Evolutionary conservation across 2,113 vertebrate genomes (phyloP).

Genomic region (Dryoscopus gambensis): DNA sequence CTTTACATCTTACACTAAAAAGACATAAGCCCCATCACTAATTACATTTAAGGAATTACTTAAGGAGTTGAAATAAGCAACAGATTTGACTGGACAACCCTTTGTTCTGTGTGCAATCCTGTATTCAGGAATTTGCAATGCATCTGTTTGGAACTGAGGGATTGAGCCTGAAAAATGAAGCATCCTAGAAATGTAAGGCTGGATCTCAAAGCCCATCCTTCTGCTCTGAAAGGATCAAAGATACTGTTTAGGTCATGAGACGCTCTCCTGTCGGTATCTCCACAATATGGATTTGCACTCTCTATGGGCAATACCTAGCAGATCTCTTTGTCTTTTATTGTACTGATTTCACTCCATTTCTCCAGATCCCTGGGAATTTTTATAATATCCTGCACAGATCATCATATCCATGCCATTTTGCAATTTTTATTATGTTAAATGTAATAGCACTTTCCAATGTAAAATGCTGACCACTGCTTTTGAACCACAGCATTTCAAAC

Average conservation of each 20-base stretch:
- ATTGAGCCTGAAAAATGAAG: neutral
- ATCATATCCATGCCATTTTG: neutral
- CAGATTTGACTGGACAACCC: neutral
- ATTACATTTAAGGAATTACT: neutral
- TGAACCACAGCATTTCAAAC: neutral
- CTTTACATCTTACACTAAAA: neutral
- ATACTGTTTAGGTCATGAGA: accelerated
- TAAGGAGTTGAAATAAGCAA: neutral
- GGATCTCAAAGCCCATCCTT: neutral
- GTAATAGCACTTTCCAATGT: neutral
- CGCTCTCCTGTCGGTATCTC: neutral
- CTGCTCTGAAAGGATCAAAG: neutral
- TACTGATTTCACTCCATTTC: neutral
- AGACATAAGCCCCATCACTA: neutral
- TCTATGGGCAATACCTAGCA: accelerated
- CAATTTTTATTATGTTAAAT: neutral
- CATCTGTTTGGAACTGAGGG: neutral
- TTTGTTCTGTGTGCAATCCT: neutral
- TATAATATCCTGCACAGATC: neutral
- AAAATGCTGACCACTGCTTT: neutral
- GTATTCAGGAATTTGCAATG: neutral
- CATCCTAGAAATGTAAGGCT: neutral
- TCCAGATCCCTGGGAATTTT: neutral
- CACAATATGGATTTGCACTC: neutral
- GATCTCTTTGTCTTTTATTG: neutral